Evolutionary conservation across 2,113 vertebrate genomes (phyloP).

Genomic region (Naja naja): DNA sequence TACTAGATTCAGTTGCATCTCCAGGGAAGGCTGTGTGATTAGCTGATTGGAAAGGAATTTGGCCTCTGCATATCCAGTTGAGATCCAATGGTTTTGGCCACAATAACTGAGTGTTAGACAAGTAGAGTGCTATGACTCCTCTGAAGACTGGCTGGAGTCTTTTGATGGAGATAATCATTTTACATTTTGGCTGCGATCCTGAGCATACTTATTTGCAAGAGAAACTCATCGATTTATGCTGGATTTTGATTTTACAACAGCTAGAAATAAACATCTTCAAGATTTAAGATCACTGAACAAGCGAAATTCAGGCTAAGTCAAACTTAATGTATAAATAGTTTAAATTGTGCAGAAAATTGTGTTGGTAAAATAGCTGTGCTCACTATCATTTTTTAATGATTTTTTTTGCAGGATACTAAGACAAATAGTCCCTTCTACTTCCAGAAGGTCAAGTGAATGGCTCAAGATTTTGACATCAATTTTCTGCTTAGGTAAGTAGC

Average conservation of each 20-base stretch:
- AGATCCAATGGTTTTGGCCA: constrained; percentile 64
- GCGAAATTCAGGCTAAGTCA: not conserved
- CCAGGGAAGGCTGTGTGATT: constrained; percentile 37
- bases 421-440: not conserved
- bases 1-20: constrained; percentile 62
- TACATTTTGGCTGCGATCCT: constrained; percentile 1
- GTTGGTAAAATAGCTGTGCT: not conserved
- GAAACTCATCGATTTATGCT: not conserved
- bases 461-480: constrained; percentile 3
- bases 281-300: not conserved
- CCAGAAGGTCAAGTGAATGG: not conserved
- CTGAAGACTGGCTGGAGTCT: constrained; percentile 40
- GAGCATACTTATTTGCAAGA: constrained; percentile 53
- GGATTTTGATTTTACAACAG: not conserved
- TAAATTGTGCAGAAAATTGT: not conserved
- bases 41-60: constrained; percentile 60
- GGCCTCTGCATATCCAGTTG: constrained; percentile 51
- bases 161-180: not conserved
- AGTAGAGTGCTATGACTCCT: constrained; percentile 28
- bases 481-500: constrained; percentile 4
- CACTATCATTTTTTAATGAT: not conserved
- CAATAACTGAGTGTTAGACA: constrained; percentile 47
- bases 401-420: not conserved
- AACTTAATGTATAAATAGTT: not conserved
- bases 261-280: not conserved